These are phyloP conservation scores for Actinemys pallida DNA, from an alignment of 2,113 vertebrate genomes.

Conservation along the genomic window DNA sequence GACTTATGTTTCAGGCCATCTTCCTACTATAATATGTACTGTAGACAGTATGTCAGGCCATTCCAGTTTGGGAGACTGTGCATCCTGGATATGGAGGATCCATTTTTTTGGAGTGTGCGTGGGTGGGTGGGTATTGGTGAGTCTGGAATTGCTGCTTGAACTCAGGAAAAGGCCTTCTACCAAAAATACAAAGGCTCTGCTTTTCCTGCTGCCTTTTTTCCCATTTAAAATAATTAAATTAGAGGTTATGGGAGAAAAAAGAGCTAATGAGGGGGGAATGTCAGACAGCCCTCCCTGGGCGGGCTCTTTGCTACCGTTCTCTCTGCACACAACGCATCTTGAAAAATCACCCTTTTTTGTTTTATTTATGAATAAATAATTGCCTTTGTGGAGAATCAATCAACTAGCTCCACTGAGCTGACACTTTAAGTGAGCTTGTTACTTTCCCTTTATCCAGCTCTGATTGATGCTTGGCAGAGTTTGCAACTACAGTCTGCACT, in stretches of 20 bases:
- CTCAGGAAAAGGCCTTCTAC: neutral
- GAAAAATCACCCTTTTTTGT: constrained; percentile 9
- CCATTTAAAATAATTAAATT: constrained; percentile 43
- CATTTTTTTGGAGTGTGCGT: neutral
- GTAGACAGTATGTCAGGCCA: neutral
- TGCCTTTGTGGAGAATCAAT: neutral
- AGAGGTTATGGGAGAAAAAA: neutral
- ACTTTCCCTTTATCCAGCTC: neutral
- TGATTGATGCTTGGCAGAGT: neutral
- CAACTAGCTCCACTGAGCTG: neutral
- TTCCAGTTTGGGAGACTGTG: neutral
- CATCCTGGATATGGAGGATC: neutral
- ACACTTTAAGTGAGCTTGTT: neutral
- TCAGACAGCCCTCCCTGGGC: constrained; percentile 8
- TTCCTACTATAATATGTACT: neutral
- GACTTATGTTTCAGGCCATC: too few species aligned
- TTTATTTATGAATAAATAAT: constrained; percentile 67
- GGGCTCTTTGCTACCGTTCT: constrained; percentile 19
- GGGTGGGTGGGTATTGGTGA: neutral
- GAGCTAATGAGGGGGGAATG: neutral
- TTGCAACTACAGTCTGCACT: neutral
- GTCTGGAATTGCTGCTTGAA: neutral
- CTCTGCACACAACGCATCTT: constrained; percentile 40
- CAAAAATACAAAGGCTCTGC: neutral
- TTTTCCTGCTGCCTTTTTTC: neutral